Percentiles rank a stretch among this genome's conserved stretches.
Evolutionary conservation across 1,140 invertebrate genomes (phyloP).

Genomic region (Drosophila bocki): DNA sequence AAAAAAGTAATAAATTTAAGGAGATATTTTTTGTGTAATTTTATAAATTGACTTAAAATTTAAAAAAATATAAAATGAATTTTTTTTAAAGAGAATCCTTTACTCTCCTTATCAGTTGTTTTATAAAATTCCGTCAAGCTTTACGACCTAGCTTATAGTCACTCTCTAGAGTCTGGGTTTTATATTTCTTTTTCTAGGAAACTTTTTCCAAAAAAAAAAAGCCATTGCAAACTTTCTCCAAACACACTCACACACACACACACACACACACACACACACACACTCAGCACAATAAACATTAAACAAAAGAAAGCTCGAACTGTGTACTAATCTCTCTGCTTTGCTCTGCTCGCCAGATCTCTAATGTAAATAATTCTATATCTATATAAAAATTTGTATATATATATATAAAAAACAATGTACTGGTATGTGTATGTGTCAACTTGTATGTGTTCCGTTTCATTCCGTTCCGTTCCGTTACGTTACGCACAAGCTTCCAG

Average conservation of each 20-base stretch:
- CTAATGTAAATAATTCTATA: slow-evolving; percentile 40
- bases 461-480: slow-evolving; percentile 39
- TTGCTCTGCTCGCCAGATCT: slow-evolving; percentile 32
- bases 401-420: slow-evolving; percentile 4
- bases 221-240: slow-evolving; percentile 25
- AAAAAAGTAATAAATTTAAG: not conserved
- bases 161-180: slow-evolving; percentile 25
- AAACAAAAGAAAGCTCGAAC: slow-evolving; percentile 33
- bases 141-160: slow-evolving; percentile 3
- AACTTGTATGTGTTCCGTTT: slow-evolving; percentile 33
- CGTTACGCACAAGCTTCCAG: slow-evolving; percentile 39
- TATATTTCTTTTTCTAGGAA: slow-evolving; percentile 25
- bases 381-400: slow-evolving; percentile 8
- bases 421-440: slow-evolving; percentile 42
- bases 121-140: slow-evolving; percentile 6
- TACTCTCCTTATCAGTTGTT: not conserved
- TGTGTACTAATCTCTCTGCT: slow-evolving; percentile 35
- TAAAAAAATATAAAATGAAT: not conserved
- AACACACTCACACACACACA: not conserved
- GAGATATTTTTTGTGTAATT: not conserved
- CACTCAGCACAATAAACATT: slow-evolving; percentile 17
- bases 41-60: too few species aligned
- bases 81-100: not conserved
- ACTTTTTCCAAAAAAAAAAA: slow-evolving; percentile 2
- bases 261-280: slow-evolving; percentile 10